Conservation (phyloP, 2,888 invertebrate species). For the Orthosia incerta region DNA sequence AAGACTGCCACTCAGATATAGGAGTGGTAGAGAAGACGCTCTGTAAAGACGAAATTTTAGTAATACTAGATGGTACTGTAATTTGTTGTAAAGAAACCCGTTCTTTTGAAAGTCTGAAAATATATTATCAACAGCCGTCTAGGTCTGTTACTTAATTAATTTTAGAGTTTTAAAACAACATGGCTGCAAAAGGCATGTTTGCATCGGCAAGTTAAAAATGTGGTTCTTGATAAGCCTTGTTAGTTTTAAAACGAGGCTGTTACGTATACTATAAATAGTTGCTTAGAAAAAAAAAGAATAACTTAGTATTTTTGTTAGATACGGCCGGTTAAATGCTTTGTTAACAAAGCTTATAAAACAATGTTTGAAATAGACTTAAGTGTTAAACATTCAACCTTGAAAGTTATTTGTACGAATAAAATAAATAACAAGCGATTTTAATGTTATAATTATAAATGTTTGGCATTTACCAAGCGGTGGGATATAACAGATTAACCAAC, state of each 20-base stretch:
- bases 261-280: neutral
- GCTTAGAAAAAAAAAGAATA: neutral
- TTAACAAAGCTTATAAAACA: neutral
- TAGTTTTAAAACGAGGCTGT: neutral
- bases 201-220: neutral
- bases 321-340: no score
- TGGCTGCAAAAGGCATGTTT: constrained; percentile 1
- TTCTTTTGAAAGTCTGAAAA: neutral
- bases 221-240: neutral
- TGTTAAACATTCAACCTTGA: no score
- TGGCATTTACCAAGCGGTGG: no score
- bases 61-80: neutral
- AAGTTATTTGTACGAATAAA: neutral
- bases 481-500: no score
- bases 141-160: neutral
- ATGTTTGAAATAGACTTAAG: neutral
- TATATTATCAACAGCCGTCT: neutral
- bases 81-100: neutral
- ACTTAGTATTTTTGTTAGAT: neutral
- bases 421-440: no score
- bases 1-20: neutral
- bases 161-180: neutral
- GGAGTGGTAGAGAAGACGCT: no score
- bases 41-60: no score
- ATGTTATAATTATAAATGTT: no score